phyloP scores from a whole-genome alignment of 2,797 vertebrate genomes.

The Gymnoscopelus microlampas region DNA sequence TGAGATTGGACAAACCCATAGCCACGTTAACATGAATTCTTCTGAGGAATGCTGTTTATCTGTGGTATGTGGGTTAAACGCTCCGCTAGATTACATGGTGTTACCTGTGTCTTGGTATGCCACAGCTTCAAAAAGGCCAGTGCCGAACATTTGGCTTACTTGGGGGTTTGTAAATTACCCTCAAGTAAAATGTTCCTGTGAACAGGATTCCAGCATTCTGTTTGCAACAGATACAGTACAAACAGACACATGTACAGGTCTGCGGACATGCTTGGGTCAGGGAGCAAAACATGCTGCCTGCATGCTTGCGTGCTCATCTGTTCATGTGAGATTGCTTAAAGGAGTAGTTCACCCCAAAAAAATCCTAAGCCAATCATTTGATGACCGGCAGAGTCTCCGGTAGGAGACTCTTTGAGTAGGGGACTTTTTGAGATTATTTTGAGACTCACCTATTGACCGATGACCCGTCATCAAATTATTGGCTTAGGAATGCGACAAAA shows the following conservation, averaged over 20 bases:
- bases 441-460: no score
- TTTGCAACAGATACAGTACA: slow-evolving; percentile 15
- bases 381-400: no score
- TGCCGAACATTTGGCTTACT: background rate
- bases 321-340: background rate
- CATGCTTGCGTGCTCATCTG: background rate
- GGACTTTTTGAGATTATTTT: no score
- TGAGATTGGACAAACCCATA: background rate
- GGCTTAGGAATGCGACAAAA: no score
- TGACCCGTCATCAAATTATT: no score
- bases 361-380: no score
- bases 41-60: no score
- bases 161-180: slow-evolving; percentile 31
- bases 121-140: background rate
- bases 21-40: background rate
- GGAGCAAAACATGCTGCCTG: slow-evolving; percentile 7
- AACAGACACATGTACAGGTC: background rate
- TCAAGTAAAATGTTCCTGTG: slow-evolving; percentile 22
- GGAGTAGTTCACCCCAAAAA: background rate
- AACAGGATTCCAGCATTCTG: background rate
- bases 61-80: slow-evolving; percentile 35
- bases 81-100: slow-evolving; percentile 19
- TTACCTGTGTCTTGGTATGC: slow-evolving; percentile 11
- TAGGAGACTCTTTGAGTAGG: no score
- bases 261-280: background rate